phyloP scores from a whole-genome alignment of 23 tunicate genomes.

The Clavelina lepadiformis region DNA sequence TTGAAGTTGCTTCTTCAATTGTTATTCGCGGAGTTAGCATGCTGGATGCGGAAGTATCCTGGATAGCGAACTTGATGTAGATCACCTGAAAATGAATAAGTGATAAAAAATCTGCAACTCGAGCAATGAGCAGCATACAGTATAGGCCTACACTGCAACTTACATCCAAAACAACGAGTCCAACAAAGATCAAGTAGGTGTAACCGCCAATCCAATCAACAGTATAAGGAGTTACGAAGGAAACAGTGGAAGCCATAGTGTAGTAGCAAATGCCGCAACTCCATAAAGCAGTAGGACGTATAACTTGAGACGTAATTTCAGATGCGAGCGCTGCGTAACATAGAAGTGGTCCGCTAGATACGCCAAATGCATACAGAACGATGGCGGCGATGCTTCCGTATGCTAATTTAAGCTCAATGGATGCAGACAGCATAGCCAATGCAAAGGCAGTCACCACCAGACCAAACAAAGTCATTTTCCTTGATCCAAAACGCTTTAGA shows the following conservation, averaged over 20 bases:
- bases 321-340: constrained; percentile 3
- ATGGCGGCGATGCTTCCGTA: constrained; percentile 2
- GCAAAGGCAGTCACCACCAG: neutral
- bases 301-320: constrained; percentile 24
- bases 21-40: too few species aligned
- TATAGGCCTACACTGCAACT: too few species aligned
- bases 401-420: neutral
- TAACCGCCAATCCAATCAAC: constrained; percentile 25
- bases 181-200: constrained; percentile 31
- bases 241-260: constrained; percentile 1
- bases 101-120: too few species aligned
- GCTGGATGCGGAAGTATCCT: too few species aligned
- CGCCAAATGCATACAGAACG: constrained; percentile 18
- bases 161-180: neutral
- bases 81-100: too few species aligned
- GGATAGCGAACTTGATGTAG: too few species aligned
- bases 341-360: constrained; percentile 15
- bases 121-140: too few species aligned
- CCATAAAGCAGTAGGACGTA: constrained; percentile 24
- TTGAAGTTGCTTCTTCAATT: too few species aligned
- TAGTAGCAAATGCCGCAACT: constrained; percentile 25
- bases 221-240: constrained; percentile 29
- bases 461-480: constrained; percentile 12
- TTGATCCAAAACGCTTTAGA: constrained; percentile 16
- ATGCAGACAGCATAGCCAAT: constrained; percentile 5